phyloP scores from a whole-genome alignment of 2,113 vertebrate genomes.

The Notechis scutatus region DNA sequence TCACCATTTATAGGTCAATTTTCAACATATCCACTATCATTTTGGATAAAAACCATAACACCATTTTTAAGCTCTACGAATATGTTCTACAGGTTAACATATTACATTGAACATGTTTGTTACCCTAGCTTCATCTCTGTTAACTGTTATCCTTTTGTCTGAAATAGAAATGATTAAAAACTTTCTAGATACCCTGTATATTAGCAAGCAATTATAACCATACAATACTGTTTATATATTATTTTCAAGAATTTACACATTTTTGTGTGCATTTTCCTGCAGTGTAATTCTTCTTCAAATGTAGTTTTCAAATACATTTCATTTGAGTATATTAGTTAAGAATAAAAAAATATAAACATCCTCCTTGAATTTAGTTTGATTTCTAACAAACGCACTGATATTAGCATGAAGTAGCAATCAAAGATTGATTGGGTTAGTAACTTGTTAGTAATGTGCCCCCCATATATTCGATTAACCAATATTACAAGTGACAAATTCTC shows the following conservation, averaged over 20 bases:
- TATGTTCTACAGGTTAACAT: not conserved
- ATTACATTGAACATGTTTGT: not conserved
- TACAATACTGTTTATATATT: not conserved
- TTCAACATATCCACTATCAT: not conserved
- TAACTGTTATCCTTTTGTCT: not conserved
- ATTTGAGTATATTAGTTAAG: not conserved
- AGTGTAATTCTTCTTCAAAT: not conserved
- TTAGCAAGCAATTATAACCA: not conserved
- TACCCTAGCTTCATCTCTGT: not conserved
- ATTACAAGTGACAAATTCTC: not conserved
- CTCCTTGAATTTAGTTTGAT: not conserved
- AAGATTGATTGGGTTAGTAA: not conserved
- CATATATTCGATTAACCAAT: not conserved
- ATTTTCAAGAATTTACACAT: not conserved
- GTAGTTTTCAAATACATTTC: not conserved
- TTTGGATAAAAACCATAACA: not conserved
- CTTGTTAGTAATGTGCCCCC: not conserved
- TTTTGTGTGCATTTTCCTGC: not conserved
- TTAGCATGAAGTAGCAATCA: not conserved
- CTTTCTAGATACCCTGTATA: not conserved
- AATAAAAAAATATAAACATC: not conserved
- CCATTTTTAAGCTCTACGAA: not conserved
- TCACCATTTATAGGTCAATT: not conserved
- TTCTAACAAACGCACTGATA: not conserved
- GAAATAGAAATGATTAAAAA: not conserved